Conservation (phyloP, 2,888 invertebrate species). For the Chrysolina americana region DNA sequence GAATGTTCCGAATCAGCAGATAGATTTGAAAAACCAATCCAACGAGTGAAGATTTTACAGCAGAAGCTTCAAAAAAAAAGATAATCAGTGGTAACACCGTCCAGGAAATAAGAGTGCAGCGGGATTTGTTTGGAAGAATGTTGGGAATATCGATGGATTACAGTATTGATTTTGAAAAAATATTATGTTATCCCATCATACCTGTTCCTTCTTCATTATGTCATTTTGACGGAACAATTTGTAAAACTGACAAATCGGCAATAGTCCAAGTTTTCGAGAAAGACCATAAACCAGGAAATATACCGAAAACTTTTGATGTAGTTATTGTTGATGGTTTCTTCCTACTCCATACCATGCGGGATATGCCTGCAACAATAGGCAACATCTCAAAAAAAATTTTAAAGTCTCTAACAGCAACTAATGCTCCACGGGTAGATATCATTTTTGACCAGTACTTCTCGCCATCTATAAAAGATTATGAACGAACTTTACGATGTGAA, state of each 20-base stretch:
- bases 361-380: conserved; percentile 59
- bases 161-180: conserved; percentile 45
- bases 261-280: conserved; percentile 51
- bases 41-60: conserved; percentile 53
- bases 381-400: conserved; percentile 57
- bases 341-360: conserved; percentile 53
- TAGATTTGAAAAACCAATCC: conserved; percentile 54
- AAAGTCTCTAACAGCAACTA: too few relatives aligned
- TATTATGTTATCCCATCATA: conserved; percentile 58
- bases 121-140: conserved; percentile 35
- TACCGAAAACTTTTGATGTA: too few relatives aligned
- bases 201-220: conserved; percentile 58
- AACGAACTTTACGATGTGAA: conserved; percentile 49
- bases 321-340: too few relatives aligned
- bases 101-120: conserved; percentile 31
- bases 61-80: conserved; percentile 47
- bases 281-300: conserved; percentile 37
- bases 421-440: conserved; percentile 49
- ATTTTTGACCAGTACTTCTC: conserved; percentile 2
- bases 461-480: conserved; percentile 51
- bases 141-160: conserved; percentile 43
- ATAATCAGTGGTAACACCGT: conserved; percentile 53
- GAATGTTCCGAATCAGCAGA: too few relatives aligned
- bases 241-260: conserved; percentile 56
- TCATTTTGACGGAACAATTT: conserved; percentile 38